These are phyloP conservation scores for Platyscapa corneri DNA, from an alignment of 1,140 invertebrate genomes.

Conservation along the genomic window DNA sequence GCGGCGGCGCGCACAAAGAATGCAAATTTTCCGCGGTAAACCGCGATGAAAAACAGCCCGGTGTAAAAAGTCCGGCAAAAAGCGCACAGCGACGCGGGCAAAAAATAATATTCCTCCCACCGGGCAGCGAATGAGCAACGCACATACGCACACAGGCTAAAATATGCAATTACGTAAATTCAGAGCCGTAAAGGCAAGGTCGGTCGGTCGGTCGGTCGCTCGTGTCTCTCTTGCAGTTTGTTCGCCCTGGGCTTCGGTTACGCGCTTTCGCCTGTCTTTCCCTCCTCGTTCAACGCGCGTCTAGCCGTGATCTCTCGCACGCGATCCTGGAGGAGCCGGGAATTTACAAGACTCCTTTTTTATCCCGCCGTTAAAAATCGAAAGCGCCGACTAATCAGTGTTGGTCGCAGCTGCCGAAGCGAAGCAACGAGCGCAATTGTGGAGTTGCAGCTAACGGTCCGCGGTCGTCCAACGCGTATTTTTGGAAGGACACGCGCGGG, in stretches of 20 bases:
- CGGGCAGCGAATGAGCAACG: background rate
- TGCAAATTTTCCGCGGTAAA: slow-evolving; percentile 45
- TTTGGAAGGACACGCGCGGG: background rate
- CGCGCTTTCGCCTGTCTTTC: background rate
- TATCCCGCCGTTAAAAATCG: background rate
- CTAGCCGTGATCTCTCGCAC: background rate
- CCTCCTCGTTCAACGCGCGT: background rate
- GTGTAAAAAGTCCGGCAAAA: slow-evolving; percentile 46
- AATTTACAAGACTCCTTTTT: background rate
- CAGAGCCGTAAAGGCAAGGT: slow-evolving; percentile 5
- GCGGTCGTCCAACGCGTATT: too few relatives aligned
- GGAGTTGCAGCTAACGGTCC: too few relatives aligned
- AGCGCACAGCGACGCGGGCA: background rate
- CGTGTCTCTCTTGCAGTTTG: background rate
- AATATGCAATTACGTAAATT: slow-evolving; percentile 48
- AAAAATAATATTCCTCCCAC: slow-evolving; percentile 17
- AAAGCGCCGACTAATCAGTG: background rate
- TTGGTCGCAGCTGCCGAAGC: background rate
- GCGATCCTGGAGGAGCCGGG: background rate
- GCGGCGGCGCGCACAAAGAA: background rate
- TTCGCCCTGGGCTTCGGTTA: background rate
- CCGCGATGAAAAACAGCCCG: slow-evolving; percentile 39
- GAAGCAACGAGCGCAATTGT: too few relatives aligned
- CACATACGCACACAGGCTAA: too few relatives aligned
- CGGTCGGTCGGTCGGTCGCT: background rate